Conservation (phyloP, 2,113 vertebrate genomes). For the Pachyramphus minor region DNA sequence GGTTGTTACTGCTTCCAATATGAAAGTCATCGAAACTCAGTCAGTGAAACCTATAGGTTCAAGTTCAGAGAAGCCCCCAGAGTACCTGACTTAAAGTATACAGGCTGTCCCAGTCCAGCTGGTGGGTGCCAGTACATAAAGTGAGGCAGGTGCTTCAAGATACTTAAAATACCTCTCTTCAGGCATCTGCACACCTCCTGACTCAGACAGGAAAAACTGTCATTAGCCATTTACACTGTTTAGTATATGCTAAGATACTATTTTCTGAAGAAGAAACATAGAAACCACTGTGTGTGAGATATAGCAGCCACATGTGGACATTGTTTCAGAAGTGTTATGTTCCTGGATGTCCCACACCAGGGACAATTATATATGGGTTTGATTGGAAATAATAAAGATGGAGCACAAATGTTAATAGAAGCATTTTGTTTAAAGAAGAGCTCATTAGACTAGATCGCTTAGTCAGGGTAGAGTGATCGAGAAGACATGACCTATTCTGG, state of each 20-base stretch:
- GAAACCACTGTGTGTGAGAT: background rate
- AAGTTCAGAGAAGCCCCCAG: background rate
- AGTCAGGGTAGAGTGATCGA: fast-evolving
- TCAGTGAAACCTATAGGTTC: background rate
- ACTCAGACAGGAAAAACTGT: background rate
- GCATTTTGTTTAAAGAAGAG: background rate
- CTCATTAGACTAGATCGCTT: background rate
- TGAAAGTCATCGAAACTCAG: background rate
- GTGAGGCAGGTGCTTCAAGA: background rate
- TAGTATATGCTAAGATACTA: background rate
- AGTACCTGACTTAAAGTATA: background rate
- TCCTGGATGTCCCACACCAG: fast-evolving
- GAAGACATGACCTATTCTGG: background rate
- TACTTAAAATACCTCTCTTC: background rate
- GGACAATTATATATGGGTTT: background rate
- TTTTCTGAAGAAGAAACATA: background rate
- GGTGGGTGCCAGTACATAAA: background rate
- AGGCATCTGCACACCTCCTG: background rate
- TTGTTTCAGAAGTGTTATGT: background rate
- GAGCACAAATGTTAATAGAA: background rate
- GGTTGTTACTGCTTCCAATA: background rate
- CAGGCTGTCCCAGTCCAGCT: background rate
- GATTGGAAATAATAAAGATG: background rate
- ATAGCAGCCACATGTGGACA: background rate
- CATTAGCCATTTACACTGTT: background rate